Evolutionary conservation across 2,113 vertebrate genomes (phyloP).

Genomic region (Muntiacus reevesi): DNA sequence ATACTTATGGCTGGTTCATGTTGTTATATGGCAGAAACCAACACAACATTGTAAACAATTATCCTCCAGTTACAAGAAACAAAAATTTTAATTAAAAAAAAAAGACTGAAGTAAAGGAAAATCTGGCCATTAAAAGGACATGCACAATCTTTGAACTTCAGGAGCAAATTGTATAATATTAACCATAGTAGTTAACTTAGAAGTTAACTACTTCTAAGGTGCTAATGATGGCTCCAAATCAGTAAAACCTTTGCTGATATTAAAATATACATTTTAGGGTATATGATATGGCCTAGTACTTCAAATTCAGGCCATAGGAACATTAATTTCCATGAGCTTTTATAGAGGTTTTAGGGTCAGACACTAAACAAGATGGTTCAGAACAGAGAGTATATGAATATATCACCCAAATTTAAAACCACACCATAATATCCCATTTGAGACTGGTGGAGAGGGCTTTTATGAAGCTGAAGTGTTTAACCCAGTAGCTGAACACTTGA

Average conservation of each 20-base stretch:
- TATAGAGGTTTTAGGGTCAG: background rate
- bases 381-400: background rate
- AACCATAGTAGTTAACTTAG: background rate
- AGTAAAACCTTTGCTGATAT: background rate
- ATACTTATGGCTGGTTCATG: background rate
- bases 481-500: background rate
- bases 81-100: background rate
- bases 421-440: background rate
- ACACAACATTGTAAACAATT: background rate
- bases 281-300: background rate
- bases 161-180: background rate
- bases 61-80: background rate
- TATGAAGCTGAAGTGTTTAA: background rate
- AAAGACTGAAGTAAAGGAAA: background rate
- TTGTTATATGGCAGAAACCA: background rate
- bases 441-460: background rate
- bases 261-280: background rate
- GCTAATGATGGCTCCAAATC: background rate
- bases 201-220: background rate
- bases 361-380: background rate
- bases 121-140: background rate
- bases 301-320: constrained; percentile 7
- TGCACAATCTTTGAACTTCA: background rate
- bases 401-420: background rate
- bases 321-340: constrained; percentile 9